Conservation (phyloP, 2,888 invertebrate species). For the Hypercompe scribonia region DNA sequence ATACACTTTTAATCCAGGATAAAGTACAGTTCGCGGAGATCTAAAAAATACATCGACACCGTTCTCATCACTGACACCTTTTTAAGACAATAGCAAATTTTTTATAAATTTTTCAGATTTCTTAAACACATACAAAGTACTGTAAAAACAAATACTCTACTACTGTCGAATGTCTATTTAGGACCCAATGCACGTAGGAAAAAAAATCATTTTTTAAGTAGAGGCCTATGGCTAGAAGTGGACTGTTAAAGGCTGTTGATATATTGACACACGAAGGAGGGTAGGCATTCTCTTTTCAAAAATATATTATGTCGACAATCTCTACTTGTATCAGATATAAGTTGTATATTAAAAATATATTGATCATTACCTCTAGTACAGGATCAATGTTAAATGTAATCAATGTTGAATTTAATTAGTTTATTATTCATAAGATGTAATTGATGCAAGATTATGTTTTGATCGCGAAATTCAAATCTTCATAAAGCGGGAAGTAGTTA, state of each 20-base stretch:
- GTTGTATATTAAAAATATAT: not conserved
- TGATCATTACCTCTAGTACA: not conserved
- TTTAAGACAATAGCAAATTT: not conserved
- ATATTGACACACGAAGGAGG: too few relatives aligned
- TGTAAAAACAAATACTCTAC: not conserved
- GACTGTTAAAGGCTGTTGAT: too few relatives aligned
- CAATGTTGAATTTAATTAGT: constrained; percentile 3
- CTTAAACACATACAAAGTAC: not conserved
- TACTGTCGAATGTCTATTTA: not conserved
- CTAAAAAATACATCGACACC: not conserved
- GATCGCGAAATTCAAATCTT: constrained; percentile 42
- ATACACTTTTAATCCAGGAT: not conserved
- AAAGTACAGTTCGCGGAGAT: not conserved
- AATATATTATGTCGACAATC: too few relatives aligned
- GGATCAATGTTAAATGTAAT: constrained; percentile 5
- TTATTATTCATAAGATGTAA: constrained; percentile 12
- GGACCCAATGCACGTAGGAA: not conserved
- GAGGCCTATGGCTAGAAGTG: too few relatives aligned
- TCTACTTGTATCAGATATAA: not conserved
- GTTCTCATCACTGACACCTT: not conserved
- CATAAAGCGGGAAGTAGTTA: constrained; percentile 54
- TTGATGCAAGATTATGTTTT: constrained; percentile 26
- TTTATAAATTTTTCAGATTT: not conserved
- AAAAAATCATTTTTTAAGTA: too few relatives aligned
- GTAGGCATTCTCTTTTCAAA: too few relatives aligned